Percentiles rank a stretch among this genome's conserved stretches.
Conservation (phyloP, 2,888 invertebrate genomes). For the Andrena chrysosceles region DNA sequence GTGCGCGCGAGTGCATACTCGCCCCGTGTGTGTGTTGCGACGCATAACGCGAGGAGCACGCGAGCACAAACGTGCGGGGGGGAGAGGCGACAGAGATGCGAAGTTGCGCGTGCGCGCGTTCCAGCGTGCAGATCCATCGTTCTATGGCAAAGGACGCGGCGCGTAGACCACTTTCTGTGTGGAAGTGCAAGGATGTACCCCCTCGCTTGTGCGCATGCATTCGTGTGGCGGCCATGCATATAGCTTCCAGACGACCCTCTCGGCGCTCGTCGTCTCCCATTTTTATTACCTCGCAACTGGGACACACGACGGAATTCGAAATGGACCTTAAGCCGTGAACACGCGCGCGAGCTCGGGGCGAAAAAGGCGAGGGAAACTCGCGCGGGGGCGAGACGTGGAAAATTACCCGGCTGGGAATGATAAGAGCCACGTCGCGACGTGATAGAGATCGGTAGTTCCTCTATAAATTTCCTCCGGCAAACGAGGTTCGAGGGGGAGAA, state of each 20-base stretch:
- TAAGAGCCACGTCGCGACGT: neutral
- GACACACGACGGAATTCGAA: conserved; percentile 62
- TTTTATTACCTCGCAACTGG: conserved; percentile 65
- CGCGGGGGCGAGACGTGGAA: neutral
- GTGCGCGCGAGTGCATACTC: neutral
- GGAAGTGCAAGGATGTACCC: conserved; percentile 48
- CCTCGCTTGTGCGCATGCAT: conserved; percentile 7
- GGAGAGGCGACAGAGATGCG: conserved; percentile 18
- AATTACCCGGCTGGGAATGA: neutral
- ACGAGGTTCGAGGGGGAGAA: neutral
- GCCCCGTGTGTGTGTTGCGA: conserved; percentile 30
- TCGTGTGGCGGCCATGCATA: conserved; percentile 16
- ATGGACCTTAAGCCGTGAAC: conserved; percentile 50
- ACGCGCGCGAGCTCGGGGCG: conserved; percentile 3
- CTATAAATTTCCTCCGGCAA: neutral
- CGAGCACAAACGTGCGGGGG: neutral
- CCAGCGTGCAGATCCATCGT: conserved; percentile 36
- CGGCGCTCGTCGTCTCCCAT: conserved; percentile 50
- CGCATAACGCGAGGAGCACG: conserved; percentile 7
- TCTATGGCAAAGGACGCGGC: conserved; percentile 43
- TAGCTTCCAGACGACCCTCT: conserved; percentile 45
- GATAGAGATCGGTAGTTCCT: neutral
- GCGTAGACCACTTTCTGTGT: conserved; percentile 35
- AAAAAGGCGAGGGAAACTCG: conserved; percentile 1
- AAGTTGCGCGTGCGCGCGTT: conserved; percentile 52